Base-by-base conservation (phyloP, 2,888 invertebrate species). In the Acronicta aceris region DNA sequence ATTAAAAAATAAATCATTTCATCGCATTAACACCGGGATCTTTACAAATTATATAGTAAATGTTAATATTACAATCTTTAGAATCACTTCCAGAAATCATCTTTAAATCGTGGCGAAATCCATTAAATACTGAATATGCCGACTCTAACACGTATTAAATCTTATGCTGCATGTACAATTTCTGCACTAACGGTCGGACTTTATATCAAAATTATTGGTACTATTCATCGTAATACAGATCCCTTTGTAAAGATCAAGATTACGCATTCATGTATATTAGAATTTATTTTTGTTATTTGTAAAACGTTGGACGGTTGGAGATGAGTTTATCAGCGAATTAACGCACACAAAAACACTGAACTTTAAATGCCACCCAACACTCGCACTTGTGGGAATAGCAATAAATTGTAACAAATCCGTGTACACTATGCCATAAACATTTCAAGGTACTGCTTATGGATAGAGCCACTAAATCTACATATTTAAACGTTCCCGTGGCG, bases 41-140 rank as follows among this genome's bases (percentile, higher is more conserved):
- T 46, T 40, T 40, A 70, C 68, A 68, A 62, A 55, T 73, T 62
- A 60, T 64, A 59, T 68, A 60, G 52, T 68, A 69, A 68, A 76
- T 67, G 52, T 53, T 51, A 49, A 54, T 62, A 70, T 70, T 65
- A 60, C 43, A 55, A 36, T 38, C 61, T 64, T 68, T 71, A 59
- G 48, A 68, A 57, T 13, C 36, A n/a, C 42, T 71, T 68, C 61
- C 38, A 70, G 72, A 62, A 65, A 71, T 65, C 56, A 51, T 71
- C 52, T 46, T 43, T 50, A 48, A 9, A 52, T 65, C 62, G 57
- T 46, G 38, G 64, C 10, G 56, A 59, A 71, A 50, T 65, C 65
- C 61, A 71, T 69, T 71, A 50, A 65, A 40, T 47, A 38, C 53
- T 69, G 65, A 71, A 71, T 71, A 53, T 60, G 45, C 53, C 49